Percentiles rank a stretch among this genome's conserved stretches.
phyloP scores from a whole-genome alignment of 1,140 invertebrate species.

The Aphis gossypii region DNA sequence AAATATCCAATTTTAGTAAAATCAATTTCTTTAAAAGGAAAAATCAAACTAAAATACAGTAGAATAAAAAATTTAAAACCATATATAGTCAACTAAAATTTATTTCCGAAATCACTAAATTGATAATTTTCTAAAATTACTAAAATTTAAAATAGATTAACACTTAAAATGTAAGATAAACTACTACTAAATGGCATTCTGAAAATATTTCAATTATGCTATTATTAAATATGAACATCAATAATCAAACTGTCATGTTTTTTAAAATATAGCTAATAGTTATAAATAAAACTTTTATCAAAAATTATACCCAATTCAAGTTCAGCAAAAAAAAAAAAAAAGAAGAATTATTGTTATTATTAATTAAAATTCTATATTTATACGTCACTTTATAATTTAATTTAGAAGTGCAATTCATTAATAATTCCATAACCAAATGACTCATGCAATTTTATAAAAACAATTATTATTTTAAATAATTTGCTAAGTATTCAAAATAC shows the following conservation, averaged over 20 bases:
- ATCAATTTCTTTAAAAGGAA: neutral
- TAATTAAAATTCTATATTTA: no score
- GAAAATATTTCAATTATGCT: neutral
- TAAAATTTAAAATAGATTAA: neutral
- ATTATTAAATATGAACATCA: neutral
- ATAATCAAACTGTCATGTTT: rapidly evolving
- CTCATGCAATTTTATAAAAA: no score
- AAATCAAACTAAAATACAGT: neutral
- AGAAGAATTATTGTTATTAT: neutral
- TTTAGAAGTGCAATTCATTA: no score
- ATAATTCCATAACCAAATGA: no score
- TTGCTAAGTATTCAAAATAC: no score
- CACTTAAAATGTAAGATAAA: neutral
- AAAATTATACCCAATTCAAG: neutral
- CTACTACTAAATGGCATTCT: neutral
- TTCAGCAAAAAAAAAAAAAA: no score
- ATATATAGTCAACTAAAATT: neutral
- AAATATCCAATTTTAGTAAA: neutral
- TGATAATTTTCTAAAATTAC: neutral
- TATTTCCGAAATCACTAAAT: neutral
- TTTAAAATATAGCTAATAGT: neutral
- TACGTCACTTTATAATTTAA: no score
- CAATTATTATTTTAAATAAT: no score
- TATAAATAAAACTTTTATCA: neutral
- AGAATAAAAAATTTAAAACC: neutral